A percentile compares a stretch with the other conserved stretches of the same genome.
These are phyloP conservation scores for Osmerus eperlanus DNA, from an alignment of 2,113 vertebrate species.

Conservation along the genomic window DNA sequence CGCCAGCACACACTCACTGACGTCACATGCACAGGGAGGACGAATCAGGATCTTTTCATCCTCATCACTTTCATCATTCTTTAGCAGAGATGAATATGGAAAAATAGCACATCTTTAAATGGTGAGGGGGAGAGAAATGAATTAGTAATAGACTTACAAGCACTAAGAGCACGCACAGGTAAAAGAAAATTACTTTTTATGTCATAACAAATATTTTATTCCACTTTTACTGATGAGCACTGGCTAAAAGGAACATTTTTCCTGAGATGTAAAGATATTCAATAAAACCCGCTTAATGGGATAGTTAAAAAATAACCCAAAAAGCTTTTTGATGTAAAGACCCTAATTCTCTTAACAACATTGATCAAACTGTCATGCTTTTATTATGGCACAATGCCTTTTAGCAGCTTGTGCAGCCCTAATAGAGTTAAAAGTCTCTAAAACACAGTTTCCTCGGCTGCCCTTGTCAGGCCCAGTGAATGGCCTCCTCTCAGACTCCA, in stretches of 20 bases:
- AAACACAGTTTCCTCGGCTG: conserved; percentile 40
- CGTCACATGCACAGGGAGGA: conserved; percentile 21
- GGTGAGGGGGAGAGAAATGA: conserved; percentile 52
- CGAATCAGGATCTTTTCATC: conserved; percentile 26
- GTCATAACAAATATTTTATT: conserved; percentile 68
- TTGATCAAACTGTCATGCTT: conserved; percentile 97
- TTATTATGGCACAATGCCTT: conserved; percentile 91
- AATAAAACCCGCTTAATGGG: conserved; percentile 91
- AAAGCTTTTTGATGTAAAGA: conserved; percentile 98
- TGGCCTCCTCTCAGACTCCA: conserved; percentile 1
- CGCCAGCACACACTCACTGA: conserved; percentile 26
- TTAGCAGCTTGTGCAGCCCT: conserved; percentile 87
- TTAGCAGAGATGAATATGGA: conserved; percentile 45
- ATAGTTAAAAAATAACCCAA: conserved; percentile 74
- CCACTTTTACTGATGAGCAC: conserved; percentile 50
- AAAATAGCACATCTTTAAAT: conserved; percentile 62
- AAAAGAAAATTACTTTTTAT: conserved; percentile 59
- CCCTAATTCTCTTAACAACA: conserved; percentile 94
- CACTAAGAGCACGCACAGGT: conserved; percentile 52
- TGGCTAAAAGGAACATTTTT: conserved; percentile 83
- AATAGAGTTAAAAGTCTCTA: conserved; percentile 80
- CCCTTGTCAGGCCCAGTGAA: conserved; percentile 33
- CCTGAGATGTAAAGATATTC: conserved; percentile 87
- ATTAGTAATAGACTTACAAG: conserved; percentile 65
- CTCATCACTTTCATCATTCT: conserved; percentile 43